Evolutionary conservation across 2,113 vertebrate species (phyloP), one percentile per base, ranked within the genome.

Genomic region (Lophochroa leadbeateri): DNA sequence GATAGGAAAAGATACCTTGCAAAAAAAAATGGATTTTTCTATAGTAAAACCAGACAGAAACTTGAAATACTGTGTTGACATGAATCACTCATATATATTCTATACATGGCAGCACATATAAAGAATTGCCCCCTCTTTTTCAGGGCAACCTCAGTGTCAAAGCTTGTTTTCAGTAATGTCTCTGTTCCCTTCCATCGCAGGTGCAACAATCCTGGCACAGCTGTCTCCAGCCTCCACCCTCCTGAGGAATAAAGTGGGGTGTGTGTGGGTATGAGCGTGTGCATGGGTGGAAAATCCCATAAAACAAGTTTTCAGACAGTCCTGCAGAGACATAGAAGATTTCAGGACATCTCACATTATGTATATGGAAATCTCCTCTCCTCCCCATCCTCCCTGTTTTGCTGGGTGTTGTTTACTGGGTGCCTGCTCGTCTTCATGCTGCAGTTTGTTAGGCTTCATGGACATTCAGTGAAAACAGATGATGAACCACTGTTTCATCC

Each of bases 201-300:
- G 93, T 91, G 81, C 57, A 74, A 76, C 27, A 82, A 80, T 16
- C 74, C 81, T 88, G 64, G 72, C 76, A 94, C 33, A 52, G 86
- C 68, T 88, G 37, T 3, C 35, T 96, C 68, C 46, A 87, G 64
- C 33, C 79, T 94, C 71, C 58, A 82, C 7, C 72, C 74, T 60
- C 33, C 70, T 44, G 67, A 80, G 83, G 72, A 90, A 93, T 63
- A 88, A 83, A 93, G 82, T 7, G 35, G 11, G 39, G 29, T 31
- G 21, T 49, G 33, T 19, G 57, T 60, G 85, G n/a, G 57, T 55
- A 67, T 46, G 47, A 11, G 12, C 9, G 39, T 6, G 76, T n/a
- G 69, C 8, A 57, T 33, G 64, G 49, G 47, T 86, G 86, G 64
- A 95, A 96, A 95, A 92, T 69, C 70, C 29, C 84, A 75, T 90